Evolutionary conservation across 1,140 invertebrate genomes (phyloP), one percentile per base, ranked within the genome.

Genomic region (Trichonephila clavata): DNA sequence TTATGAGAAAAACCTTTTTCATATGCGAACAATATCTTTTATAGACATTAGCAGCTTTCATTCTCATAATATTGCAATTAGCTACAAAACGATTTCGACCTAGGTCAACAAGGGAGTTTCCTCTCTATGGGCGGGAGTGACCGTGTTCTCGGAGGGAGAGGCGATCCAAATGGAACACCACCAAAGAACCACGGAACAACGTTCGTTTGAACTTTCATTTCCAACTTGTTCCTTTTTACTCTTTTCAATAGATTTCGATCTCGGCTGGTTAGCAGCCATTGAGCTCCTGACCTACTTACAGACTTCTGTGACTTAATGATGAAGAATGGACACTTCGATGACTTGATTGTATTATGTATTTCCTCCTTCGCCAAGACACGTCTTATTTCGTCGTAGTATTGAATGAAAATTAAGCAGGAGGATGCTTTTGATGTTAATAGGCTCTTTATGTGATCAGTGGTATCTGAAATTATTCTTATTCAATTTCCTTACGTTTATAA

Each of bases 71-170:
- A 24, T 68, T 13, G 20, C 65, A 68, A 24, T 68, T 24, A 68
- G 10, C 24, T 21, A 24, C 6, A n/a, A 68, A 68, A 68, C 65
- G n/a, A n/a, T 10, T 21, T n/a, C 65, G n/a, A 68, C 65, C 14
- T 68, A 3, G 65, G 65, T 68, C 65, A 68, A 68, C 65, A 68
- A 68, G 65, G 65, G 65, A 68, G 65, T 68, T 68, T 68, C 65
- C 65, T 68, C 0, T 68, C n/a, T 24, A 13, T 24, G 65, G 65
- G 65, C 24, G 65, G 65, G 63, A 50, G n/a, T 68, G 24, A 14
- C 50, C 50, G 50, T 50, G 5, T 27, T 68, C n/a, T 68, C 24
- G 24, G 24, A 68, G 24, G 24, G 24, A 10, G 27, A 24, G 65
- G 10, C 50, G 50, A 2, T 68, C 65, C 10, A 27, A 68, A 68